Conservation (phyloP, 2,888 invertebrate genomes). For the Pyrgus malvae region DNA sequence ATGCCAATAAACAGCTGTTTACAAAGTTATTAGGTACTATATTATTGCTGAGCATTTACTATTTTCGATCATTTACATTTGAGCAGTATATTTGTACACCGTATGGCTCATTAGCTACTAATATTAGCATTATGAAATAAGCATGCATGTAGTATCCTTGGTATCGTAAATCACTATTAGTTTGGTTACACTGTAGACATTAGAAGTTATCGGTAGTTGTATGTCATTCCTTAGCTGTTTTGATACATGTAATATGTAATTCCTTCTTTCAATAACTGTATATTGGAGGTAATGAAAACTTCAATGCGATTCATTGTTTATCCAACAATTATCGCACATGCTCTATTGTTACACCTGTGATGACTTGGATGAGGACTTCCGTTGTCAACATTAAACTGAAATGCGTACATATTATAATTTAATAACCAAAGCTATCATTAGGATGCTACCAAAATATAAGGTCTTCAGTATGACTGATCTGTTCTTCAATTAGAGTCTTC, state of each 20-base stretch:
- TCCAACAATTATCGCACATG: conserved; percentile 24
- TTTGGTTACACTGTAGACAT: conserved; percentile 58
- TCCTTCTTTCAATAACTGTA: conserved; percentile 14
- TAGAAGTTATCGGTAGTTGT: conserved; percentile 46
- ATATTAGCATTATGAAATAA: conserved; percentile 65
- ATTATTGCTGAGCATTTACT: conserved; percentile 49
- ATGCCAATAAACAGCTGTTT: too few species aligned
- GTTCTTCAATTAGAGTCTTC: neutral
- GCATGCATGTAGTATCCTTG: conserved; percentile 68
- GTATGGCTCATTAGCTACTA: conserved; percentile 59
- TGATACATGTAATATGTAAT: conserved; percentile 15
- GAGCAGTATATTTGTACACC: conserved; percentile 59
- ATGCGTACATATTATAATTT: neutral
- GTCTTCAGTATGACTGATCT: neutral
- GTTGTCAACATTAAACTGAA: neutral
- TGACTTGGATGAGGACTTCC: conserved; percentile 33
- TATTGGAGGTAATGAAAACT: conserved; percentile 2
- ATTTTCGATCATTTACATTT: conserved; percentile 50
- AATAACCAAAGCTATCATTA: conserved; percentile 26
- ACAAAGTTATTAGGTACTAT: too few species aligned
- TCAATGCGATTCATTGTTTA: conserved; percentile 27
- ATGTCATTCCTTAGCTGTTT: conserved; percentile 33
- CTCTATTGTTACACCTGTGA: conserved; percentile 32
- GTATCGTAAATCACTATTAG: conserved; percentile 60
- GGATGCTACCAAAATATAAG: neutral